Percentiles rank a stretch among this genome's conserved stretches.
phyloP scores from a whole-genome alignment of 2,797 vertebrate species.

The Gambusia yucatana region DNA sequence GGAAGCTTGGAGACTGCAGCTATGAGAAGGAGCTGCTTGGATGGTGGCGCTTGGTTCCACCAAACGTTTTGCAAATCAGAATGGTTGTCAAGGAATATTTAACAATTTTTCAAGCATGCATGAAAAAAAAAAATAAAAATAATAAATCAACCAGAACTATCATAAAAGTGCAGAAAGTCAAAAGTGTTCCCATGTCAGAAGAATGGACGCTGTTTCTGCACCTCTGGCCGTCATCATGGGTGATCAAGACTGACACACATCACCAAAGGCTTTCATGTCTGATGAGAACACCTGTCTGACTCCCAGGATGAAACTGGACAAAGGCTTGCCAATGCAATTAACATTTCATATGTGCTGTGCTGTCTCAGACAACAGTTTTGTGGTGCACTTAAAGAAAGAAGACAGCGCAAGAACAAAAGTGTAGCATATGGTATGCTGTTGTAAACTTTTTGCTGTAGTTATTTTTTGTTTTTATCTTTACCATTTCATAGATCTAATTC shows the following conservation, averaged over 20 bases:
- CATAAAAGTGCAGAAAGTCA: conserved; percentile 75
- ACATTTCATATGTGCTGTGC: conserved; percentile 54
- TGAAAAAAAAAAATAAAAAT: neutral
- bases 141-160: conserved; percentile 51
- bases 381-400: conserved; percentile 2
- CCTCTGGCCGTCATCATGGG: conserved; percentile 65
- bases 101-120: too few species aligned
- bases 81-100: too few species aligned
- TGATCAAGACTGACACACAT: conserved; percentile 78
- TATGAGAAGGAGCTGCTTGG: too few species aligned
- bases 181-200: conserved; percentile 66
- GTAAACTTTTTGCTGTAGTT: neutral
- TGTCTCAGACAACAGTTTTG: conserved; percentile 32
- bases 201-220: conserved; percentile 55
- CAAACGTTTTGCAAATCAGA: too few species aligned
- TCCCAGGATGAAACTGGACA: conserved; percentile 58
- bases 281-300: conserved; percentile 80
- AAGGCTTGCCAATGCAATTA: conserved; percentile 69
- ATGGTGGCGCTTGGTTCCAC: too few species aligned
- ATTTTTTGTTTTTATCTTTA: neutral
- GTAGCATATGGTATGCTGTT: neutral
- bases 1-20: too few species aligned
- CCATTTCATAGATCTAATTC: neutral
- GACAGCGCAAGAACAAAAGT: neutral
- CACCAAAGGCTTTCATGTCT: conserved; percentile 78